Percentiles rank a stretch among this genome's conserved stretches.
Conservation (phyloP, 2,113 vertebrate species). For the Hemiscyllium ocellatum region DNA sequence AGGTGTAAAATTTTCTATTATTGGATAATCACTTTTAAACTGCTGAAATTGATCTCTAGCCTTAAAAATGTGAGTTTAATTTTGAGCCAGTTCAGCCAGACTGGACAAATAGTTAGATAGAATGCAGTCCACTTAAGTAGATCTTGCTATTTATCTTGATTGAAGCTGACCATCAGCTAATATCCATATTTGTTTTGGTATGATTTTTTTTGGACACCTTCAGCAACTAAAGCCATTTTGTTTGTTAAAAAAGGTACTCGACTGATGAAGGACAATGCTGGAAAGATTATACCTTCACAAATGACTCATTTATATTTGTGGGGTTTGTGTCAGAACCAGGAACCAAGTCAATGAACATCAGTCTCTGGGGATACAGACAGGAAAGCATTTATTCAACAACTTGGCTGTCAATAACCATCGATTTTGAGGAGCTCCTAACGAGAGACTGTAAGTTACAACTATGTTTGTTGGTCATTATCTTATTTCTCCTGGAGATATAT, state of each 20-base stretch:
- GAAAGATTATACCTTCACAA: conserved; percentile 64
- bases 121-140: background rate
- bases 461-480: background rate
- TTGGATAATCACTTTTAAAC: background rate
- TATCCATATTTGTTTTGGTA: background rate
- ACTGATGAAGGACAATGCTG: conserved; percentile 69
- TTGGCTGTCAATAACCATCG: conserved; percentile 67
- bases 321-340: conserved; percentile 63
- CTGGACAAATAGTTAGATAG: background rate
- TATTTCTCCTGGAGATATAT: background rate
- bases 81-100: background rate
- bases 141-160: background rate
- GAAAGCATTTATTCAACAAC: conserved; percentile 60
- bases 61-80: background rate
- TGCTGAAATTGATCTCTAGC: background rate
- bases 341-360: conserved; percentile 64
- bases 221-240: background rate
- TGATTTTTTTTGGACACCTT: background rate
- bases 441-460: conserved; percentile 58
- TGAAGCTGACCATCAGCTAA: background rate
- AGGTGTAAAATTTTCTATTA: background rate
- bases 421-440: conserved; percentile 63
- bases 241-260: conserved; percentile 55
- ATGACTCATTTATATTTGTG: conserved; percentile 62
- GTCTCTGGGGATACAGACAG: conserved; percentile 63